Evolutionary conservation across 2,797 vertebrate species (phyloP).

Genomic region (Sarcoramphus papa): DNA sequence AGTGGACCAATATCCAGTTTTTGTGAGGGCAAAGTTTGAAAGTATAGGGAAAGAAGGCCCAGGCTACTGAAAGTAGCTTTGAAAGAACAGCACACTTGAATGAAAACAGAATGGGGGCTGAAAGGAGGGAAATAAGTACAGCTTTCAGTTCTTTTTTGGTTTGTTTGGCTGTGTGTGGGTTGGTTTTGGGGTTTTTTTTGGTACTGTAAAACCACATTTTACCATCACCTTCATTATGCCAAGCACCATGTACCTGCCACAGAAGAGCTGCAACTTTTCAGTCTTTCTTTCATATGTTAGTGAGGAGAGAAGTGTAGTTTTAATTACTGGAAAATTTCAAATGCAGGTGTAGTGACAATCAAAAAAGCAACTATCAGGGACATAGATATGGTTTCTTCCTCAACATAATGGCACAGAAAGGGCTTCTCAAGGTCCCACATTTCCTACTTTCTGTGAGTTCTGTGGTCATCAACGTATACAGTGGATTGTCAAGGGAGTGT

Average conservation of each 20-base stretch:
- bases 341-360: neutral
- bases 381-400: neutral
- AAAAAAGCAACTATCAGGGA: neutral
- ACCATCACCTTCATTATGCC: neutral
- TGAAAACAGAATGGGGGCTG: neutral
- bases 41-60: neutral
- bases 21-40: neutral
- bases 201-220: neutral
- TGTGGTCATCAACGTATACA: fast-evolving
- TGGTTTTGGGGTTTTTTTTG: too few species aligned
- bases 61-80: neutral
- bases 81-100: neutral
- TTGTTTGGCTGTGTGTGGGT: neutral
- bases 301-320: neutral
- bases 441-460: neutral
- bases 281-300: neutral
- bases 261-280: neutral
- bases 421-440: neutral
- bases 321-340: neutral
- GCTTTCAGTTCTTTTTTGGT: neutral
- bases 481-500: too few species aligned
- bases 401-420: neutral
- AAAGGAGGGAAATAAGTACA: neutral
- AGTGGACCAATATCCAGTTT: neutral
- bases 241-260: neutral